phyloP scores from a whole-genome alignment of 2,888 invertebrate species.

The Folsomia manolachei region DNA sequence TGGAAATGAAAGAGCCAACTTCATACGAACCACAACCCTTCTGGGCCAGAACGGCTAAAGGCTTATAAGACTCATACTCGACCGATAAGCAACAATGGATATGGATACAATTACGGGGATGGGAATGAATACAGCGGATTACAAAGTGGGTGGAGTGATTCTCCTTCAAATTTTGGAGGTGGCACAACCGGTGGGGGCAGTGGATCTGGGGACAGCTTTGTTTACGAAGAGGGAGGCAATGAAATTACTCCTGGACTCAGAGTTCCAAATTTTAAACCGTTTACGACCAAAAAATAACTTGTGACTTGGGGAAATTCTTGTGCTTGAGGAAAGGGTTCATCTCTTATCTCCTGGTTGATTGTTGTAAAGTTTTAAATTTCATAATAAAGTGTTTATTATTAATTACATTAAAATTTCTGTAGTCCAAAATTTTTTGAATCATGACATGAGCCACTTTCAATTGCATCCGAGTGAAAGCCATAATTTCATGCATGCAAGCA shows the following conservation, averaged over 20 bases:
- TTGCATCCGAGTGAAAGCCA: no score
- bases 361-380: background rate
- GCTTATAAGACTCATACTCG: background rate
- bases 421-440: background rate
- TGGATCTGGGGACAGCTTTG: background rate
- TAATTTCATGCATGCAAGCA: no score
- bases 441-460: background rate
- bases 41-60: background rate
- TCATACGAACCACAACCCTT: background rate
- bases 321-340: background rate
- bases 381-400: background rate
- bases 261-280: background rate
- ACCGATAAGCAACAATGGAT: background rate
- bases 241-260: background rate
- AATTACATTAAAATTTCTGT: background rate
- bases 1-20: background rate
- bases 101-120: background rate
- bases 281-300: no score
- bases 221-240: background rate
- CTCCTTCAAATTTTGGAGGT: background rate
- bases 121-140: background rate
- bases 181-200: background rate
- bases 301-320: background rate
- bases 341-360: background rate
- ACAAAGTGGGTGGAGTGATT: no score